phyloP scores from a whole-genome alignment of 30 jellyfish, hydroid and myxozoan genomes.

The Hydra vulgaris region DNA sequence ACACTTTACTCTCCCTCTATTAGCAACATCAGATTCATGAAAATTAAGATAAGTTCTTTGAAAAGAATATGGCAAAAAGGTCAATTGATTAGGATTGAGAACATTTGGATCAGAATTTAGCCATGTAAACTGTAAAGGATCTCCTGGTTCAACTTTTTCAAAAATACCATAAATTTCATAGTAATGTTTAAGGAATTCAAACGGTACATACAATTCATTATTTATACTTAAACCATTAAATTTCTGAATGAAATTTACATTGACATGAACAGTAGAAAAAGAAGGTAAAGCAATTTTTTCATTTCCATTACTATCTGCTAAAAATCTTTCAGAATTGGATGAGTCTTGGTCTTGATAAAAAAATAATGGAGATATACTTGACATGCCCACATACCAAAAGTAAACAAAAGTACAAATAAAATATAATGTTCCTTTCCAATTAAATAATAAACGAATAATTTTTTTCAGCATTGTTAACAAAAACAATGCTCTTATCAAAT shows the following conservation, averaged over 20 bases:
- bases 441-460: background rate
- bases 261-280: slow-evolving; percentile 11
- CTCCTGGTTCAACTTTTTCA: slow-evolving; percentile 7
- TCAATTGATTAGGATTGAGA: slow-evolving; percentile 5
- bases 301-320: background rate
- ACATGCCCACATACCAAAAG: background rate
- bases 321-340: background rate
- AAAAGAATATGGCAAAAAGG: slow-evolving; percentile 6
- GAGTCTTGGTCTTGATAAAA: background rate
- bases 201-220: slow-evolving; percentile 50
- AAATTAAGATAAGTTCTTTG: slow-evolving; percentile 39
- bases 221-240: slow-evolving; percentile 14
- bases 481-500: too few relatives aligned
- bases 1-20: slow-evolving; percentile 51
- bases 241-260: slow-evolving; percentile 15
- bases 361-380: background rate
- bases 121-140: slow-evolving; percentile 25
- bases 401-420: background rate
- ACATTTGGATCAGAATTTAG: background rate
- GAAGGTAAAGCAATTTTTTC: background rate
- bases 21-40: slow-evolving; percentile 33
- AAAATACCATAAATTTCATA: slow-evolving; percentile 39
- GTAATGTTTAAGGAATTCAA: slow-evolving; percentile 32
- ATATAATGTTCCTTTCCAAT: background rate
- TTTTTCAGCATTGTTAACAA: background rate